A percentile compares a stretch with the other conserved stretches of the same genome.
phyloP scores from a whole-genome alignment of 2,113 vertebrate genomes.

The Mesitornis unicolor region DNA sequence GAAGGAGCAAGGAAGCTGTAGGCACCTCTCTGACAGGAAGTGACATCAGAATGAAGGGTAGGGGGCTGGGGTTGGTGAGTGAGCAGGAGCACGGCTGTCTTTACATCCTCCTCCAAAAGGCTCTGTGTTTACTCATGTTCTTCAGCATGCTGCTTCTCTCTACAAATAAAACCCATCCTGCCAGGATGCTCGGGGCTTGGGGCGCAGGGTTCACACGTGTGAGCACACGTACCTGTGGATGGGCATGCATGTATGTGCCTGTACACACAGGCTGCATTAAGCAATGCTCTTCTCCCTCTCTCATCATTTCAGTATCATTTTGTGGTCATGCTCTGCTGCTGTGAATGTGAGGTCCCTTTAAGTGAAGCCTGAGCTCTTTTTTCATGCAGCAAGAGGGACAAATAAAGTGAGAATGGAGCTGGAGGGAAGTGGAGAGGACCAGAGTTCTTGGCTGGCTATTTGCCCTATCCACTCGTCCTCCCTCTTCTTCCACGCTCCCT shows the following conservation, averaged over 20 bases:
- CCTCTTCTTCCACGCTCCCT: neutral
- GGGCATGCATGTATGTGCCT: accelerated
- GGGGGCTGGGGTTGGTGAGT: neutral
- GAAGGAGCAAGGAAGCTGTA: neutral
- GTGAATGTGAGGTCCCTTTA: neutral
- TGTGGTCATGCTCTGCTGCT: neutral
- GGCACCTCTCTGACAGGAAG: neutral
- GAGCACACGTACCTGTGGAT: neutral
- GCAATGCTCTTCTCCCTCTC: neutral
- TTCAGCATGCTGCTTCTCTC: neutral
- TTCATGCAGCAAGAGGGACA: neutral
- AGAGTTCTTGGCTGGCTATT: neutral
- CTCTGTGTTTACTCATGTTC: neutral
- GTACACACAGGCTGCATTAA: neutral
- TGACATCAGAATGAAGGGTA: neutral
- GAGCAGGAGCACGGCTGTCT: neutral
- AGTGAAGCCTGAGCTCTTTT: neutral
- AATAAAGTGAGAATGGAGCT: neutral
- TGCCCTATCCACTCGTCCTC: neutral
- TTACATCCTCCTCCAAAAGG: neutral
- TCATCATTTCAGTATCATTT: accelerated
- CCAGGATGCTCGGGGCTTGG: accelerated
- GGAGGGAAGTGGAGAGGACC: neutral
- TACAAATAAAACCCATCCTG: accelerated
- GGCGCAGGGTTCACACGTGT: neutral